Evolutionary conservation across 2,888 invertebrate genomes (phyloP).

Genomic region (Nemotelus pantherinus): DNA sequence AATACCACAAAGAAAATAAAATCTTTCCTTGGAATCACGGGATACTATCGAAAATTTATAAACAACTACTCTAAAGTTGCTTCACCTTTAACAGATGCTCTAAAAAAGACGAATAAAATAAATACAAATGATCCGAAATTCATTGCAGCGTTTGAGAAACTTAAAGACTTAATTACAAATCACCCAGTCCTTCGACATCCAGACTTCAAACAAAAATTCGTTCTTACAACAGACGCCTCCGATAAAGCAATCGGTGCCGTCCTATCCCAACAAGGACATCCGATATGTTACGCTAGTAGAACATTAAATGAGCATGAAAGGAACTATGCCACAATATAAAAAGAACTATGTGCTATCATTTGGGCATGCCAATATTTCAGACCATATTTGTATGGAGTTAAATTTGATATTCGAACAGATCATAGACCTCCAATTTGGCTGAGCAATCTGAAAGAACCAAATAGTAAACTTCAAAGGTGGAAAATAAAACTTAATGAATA

Average conservation of each 20-base stretch:
- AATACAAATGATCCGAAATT: neutral
- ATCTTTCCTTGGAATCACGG: constrained; percentile 21
- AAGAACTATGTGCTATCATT: constrained; percentile 41
- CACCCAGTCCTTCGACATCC: too few relatives aligned
- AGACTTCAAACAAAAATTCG: neutral
- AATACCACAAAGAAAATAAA: constrained; percentile 21
- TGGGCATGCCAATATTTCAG: constrained; percentile 50
- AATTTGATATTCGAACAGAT: constrained; percentile 47
- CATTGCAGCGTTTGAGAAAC: constrained; percentile 10
- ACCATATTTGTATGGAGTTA: constrained; percentile 47
- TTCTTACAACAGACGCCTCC: too few relatives aligned
- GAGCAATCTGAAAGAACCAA: constrained; percentile 9
- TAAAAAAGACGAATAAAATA: neutral
- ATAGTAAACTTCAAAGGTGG: constrained; percentile 24
- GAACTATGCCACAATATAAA: constrained; percentile 40
- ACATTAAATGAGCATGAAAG: too few relatives aligned
- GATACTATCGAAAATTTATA: constrained; percentile 28
- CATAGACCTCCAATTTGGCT: constrained; percentile 38
- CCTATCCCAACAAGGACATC: too few relatives aligned
- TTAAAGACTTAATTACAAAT: neutral
- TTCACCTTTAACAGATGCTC: neutral
- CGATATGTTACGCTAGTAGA: too few relatives aligned
- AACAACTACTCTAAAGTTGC: neutral
- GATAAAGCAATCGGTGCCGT: too few relatives aligned
- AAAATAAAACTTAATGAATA: constrained; percentile 2